phyloP scores from a whole-genome alignment of 2,888 invertebrate species.

The Diaphora mendica region DNA sequence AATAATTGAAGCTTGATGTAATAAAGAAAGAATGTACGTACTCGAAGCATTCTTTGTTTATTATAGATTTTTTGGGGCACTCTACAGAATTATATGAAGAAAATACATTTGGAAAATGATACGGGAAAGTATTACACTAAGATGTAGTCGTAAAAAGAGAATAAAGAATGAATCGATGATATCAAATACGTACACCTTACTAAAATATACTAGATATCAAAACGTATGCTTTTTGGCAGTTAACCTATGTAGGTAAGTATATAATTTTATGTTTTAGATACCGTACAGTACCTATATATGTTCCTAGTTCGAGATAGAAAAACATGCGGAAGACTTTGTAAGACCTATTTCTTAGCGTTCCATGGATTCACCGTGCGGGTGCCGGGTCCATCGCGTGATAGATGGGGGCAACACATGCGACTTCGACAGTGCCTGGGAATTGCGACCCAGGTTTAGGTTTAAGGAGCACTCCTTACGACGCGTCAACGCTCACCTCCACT shows the following conservation, averaged over 20 bases:
- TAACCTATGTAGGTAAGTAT: background rate
- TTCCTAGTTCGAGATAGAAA: too few relatives aligned
- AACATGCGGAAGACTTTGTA: background rate
- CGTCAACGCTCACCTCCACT: too few relatives aligned
- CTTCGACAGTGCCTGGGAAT: too few relatives aligned
- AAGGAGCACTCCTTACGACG: too few relatives aligned
- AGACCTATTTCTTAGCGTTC: too few relatives aligned
- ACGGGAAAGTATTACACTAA: background rate
- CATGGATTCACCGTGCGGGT: too few relatives aligned
- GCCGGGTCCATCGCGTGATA: too few relatives aligned
- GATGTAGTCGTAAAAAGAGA: background rate
- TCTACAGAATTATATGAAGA: background rate
- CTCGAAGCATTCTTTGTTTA: constrained; percentile 2
- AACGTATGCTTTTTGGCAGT: background rate
- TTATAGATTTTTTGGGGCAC: background rate
- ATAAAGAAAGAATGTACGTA: constrained; percentile 10
- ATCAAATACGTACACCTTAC: background rate
- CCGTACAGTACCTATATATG: too few relatives aligned
- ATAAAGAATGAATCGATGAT: background rate
- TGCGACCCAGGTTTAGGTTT: too few relatives aligned
- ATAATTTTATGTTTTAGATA: too few relatives aligned
- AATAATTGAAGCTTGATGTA: constrained; percentile 31
- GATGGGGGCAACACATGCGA: too few relatives aligned
- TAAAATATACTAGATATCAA: background rate
- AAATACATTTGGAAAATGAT: background rate